Evolutionary conservation across 2,888 invertebrate species (phyloP), one percentile per base, ranked within the genome.

Genomic region (Aethes cnicana): DNA sequence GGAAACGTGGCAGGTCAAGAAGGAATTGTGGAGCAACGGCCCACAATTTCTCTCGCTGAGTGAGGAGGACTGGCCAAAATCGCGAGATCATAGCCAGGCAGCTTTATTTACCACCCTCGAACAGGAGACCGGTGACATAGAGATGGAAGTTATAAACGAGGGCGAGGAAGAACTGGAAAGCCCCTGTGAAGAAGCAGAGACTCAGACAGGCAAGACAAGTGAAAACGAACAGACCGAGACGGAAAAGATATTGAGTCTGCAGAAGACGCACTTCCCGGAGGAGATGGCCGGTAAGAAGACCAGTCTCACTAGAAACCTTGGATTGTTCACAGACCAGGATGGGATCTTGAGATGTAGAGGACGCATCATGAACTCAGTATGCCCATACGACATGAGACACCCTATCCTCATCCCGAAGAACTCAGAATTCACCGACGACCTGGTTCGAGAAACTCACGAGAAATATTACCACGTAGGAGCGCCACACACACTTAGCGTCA

Each of bases 11-110:
- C 8, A 49, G 3, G 0, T 26, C 12, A 47, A 47, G 9, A 21
- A 47, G 14, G 30, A 36, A 6, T 8, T 46, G n/a, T 56, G 56
- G 56, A 42, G 37, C 12, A 35, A 42, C 2, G 56, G 53, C 7
- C 53, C 56, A 2, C 12, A 21, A 2, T 56, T 56, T 26, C 37
- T 54, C 5, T 25, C n/a, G n/a, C 14, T n/a, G 5, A 7, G 17
- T 16, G 26, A 41, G 18, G 26, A 41, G 11, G 5, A n/a, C 9
- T 41, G 41, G 41, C 41, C 41, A 9, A 37, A 14, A 2, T 8
- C 14, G 8, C 36, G 12, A 23, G 21, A 12, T 7, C 12, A 21
- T 9, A 4, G 12, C 11, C 21, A 37, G 3, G 6, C 36, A 37
- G 8, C 12, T 21, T 12, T 21, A 8, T 37, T 37, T 4, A 8